Evolutionary conservation across 2,113 vertebrate genomes (phyloP), one percentile per base, ranked within the genome.

Genomic region (Trichechus manatus): DNA sequence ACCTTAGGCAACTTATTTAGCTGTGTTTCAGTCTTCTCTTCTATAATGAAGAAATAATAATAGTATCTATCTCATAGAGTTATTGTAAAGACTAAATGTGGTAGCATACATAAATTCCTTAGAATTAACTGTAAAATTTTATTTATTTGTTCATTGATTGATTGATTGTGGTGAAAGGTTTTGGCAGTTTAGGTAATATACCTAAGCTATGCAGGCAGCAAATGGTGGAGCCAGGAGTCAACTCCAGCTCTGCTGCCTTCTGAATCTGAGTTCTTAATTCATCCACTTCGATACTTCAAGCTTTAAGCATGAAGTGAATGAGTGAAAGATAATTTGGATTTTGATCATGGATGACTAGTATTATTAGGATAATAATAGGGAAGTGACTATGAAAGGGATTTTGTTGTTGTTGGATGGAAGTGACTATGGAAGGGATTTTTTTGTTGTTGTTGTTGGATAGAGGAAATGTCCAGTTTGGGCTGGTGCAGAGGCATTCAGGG

Each of bases 261-360:
- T 85, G 15, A 88, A 88, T 80, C 36, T 93, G 20, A 91, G 11
- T 81, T 91, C 39, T 77, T 79, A 47, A 82, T 82, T 92, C 80
- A 47, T 59, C 17, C 74, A 75, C 29, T 89, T 89, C 39, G 63
- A 75, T 79, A 23, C n/a, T 68, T 87, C 64, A 64, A 31, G 22
- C 8, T 93, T 87, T 87, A 70, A 77, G 23, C 39, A 8, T 77
- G 66, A 47, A 93, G 77, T 75, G 59, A 91, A 25, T 31, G 33
- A 96, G 8, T 68, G 25, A 81, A 88, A 93, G 29, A 27, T 64
- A 72, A 25, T 39, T 61, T 59, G 33, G 1, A 89, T 64, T 97
- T 75, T 82, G n/a, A 87, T 89, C 36, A 31, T 31, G 79, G n/a
- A n/a, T 78, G 39, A 83, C 56, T 87, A 66, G 84, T 64, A 66